Conservation (phyloP, 2,888 invertebrate species). For the Automeris io region DNA sequence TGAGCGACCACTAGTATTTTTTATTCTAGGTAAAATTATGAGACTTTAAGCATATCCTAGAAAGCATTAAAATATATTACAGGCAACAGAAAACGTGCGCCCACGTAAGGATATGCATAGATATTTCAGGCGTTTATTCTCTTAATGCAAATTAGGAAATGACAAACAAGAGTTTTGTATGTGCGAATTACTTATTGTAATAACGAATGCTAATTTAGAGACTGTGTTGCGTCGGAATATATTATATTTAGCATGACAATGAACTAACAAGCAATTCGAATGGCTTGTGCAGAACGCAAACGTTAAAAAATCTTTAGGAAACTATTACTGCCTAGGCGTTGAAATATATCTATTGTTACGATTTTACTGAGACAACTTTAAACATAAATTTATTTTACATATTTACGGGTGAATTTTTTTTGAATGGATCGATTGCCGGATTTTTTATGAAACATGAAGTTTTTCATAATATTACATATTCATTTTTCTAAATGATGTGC, state of each 20-base stretch:
- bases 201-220: conserved; percentile 15
- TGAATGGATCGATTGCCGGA: too few relatives aligned
- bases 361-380: too few relatives aligned
- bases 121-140: conserved; percentile 11
- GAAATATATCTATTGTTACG: too few relatives aligned
- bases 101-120: conserved; percentile 3
- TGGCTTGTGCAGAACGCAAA: conserved; percentile 19
- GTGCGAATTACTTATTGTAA: conserved; percentile 28
- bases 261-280: conserved; percentile 26
- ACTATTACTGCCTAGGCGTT: conserved; percentile 36
- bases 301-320: conserved; percentile 32
- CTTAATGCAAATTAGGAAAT: conserved; percentile 34
- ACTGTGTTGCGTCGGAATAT: conserved; percentile 38
- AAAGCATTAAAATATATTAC: not conserved
- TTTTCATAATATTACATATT: too few relatives aligned
- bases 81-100: not conserved
- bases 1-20: too few relatives aligned
- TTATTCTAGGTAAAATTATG: too few relatives aligned
- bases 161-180: conserved; percentile 28
- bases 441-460: too few relatives aligned
- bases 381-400: too few relatives aligned
- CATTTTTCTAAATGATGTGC: too few relatives aligned
- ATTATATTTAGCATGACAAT: conserved; percentile 44
- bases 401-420: too few relatives aligned
- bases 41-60: too few relatives aligned